Evolutionary conservation across 2,797 vertebrate genomes (phyloP).

Genomic region (Caiman crocodilus): DNA sequence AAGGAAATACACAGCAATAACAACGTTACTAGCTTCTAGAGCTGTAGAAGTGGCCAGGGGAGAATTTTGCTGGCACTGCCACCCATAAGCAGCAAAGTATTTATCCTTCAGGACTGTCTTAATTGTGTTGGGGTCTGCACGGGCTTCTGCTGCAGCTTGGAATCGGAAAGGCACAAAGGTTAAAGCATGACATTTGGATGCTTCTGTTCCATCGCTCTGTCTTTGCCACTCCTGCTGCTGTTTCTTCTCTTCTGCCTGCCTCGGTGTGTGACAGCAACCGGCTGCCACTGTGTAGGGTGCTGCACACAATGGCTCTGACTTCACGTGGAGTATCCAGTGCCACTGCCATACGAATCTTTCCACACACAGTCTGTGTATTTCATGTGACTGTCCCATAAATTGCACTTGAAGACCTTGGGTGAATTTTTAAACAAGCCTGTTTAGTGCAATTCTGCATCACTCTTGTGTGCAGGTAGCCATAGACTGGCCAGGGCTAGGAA

Average conservation of each 20-base stretch:
- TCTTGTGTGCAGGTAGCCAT: neutral
- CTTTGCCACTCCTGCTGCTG: neutral
- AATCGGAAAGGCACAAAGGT: neutral
- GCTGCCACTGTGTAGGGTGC: fast-evolving
- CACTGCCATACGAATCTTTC: neutral
- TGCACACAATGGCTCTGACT: neutral
- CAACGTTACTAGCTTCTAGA: fast-evolving
- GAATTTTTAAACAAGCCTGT: neutral
- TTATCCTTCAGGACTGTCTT: too few relatives aligned
- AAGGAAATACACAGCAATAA: neutral
- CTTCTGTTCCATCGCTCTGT: neutral
- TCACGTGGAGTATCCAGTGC: neutral
- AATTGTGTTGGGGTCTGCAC: neutral
- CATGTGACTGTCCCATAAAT: neutral
- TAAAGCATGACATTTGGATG: fast-evolving
- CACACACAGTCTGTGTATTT: too few relatives aligned
- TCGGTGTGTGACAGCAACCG: neutral
- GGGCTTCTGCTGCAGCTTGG: neutral
- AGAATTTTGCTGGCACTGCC: neutral
- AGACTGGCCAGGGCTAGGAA: conserved; percentile 1
- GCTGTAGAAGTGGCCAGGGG: neutral
- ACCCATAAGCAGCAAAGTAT: neutral
- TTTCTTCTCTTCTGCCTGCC: neutral
- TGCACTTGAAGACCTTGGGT: fast-evolving
- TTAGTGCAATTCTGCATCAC: conserved; percentile 3